These are phyloP conservation scores for Mesorhabditis spiculigera DNA, from an alignment of 2,888 invertebrate species.

Conservation along the genomic window DNA sequence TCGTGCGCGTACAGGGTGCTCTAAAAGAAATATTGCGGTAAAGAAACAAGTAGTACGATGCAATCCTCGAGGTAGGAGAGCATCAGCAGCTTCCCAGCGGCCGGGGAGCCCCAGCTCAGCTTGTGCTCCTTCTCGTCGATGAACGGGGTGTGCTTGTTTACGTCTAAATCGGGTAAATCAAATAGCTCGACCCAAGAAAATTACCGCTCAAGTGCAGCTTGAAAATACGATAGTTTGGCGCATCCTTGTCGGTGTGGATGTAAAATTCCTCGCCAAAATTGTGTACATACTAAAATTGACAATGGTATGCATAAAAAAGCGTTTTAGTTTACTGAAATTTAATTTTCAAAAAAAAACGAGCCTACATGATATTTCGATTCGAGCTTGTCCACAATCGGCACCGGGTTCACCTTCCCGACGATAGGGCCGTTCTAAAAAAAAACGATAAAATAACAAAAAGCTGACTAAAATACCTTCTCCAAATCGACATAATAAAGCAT, in stretches of 20 bases:
- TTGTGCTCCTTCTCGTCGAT: constrained; percentile 69
- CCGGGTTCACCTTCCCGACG: constrained; percentile 69
- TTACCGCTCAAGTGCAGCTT: background rate
- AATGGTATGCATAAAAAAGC: too few species aligned
- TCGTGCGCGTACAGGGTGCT: constrained; percentile 79
- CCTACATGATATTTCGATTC: constrained; percentile 87
- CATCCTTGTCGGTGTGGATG: constrained; percentile 87
- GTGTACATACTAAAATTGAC: constrained; percentile 80
- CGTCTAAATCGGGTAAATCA: background rate
- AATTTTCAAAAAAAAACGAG: constrained; percentile 33
- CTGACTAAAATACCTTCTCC: background rate
- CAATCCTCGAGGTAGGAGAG: constrained; percentile 88
- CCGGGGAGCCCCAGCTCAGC: constrained; percentile 81
- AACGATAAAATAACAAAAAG: background rate
- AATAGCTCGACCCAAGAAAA: background rate
- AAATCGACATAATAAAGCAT: constrained; percentile 3
- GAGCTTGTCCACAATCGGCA: constrained; percentile 79
- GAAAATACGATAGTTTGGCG: constrained; percentile 65
- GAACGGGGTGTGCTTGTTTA: constrained; percentile 1
- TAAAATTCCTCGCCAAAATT: constrained; percentile 76
- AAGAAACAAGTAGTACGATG: constrained; percentile 68
- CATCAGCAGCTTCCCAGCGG: constrained; percentile 79
- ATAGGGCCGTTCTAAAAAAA: constrained; percentile 14
- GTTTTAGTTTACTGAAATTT: too few species aligned
- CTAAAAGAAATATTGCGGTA: constrained; percentile 62